A percentile compares a stretch with the other conserved stretches of the same genome.
phyloP scores from a whole-genome alignment of 2,113 vertebrate genomes.

The Pristiophorus japonicus region DNA sequence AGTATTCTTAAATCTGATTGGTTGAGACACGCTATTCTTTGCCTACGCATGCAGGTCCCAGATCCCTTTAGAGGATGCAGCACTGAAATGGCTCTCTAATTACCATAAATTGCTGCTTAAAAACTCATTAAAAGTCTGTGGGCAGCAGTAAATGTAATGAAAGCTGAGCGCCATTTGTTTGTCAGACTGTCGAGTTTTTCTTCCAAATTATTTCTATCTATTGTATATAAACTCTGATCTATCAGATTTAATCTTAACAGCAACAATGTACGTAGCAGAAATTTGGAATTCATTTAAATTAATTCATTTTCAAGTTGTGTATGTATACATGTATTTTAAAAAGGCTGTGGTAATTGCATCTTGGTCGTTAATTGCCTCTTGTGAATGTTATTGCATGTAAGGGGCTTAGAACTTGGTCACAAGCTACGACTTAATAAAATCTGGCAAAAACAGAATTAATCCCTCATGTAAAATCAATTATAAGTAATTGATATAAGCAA shows the following conservation, averaged over 20 bases:
- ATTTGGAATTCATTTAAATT: background rate
- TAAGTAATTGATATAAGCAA: background rate
- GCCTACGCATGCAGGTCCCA: background rate
- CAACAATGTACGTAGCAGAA: background rate
- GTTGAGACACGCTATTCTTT: background rate
- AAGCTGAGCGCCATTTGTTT: too few relatives aligned
- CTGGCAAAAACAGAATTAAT: background rate
- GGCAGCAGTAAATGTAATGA: too few relatives aligned
- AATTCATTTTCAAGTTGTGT: background rate
- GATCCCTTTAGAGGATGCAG: background rate
- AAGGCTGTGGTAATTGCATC: background rate
- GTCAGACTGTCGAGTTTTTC: background rate
- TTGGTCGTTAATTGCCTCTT: background rate
- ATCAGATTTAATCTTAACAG: background rate
- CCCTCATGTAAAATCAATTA: background rate
- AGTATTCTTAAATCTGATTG: background rate
- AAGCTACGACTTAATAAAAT: background rate
- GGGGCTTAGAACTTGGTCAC: background rate
- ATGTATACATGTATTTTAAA: background rate
- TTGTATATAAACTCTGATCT: background rate
- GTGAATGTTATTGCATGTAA: background rate
- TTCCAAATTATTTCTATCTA: background rate
- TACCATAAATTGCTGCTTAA: too few relatives aligned
- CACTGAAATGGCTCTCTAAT: background rate
- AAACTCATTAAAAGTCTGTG: too few relatives aligned